Percentiles rank a stretch among this genome's conserved stretches.
These are phyloP conservation scores for Ageneiosus marmoratus DNA, from an alignment of 2,113 vertebrate species.

Conservation along the genomic window DNA sequence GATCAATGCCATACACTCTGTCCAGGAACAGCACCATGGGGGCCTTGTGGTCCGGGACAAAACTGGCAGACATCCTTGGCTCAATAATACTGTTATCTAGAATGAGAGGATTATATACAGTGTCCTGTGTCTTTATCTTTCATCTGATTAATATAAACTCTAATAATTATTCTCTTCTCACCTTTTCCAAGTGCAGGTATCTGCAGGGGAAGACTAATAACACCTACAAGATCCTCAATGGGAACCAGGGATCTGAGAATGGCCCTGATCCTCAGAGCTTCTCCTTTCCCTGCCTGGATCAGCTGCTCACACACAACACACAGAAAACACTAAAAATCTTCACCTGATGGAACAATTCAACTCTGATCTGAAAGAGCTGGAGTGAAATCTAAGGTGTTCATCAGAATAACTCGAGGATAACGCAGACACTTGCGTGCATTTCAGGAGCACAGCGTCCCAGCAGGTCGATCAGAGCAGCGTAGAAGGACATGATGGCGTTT, in stretches of 20 bases:
- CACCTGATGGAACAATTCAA: too few species aligned
- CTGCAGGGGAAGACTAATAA: constrained; percentile 89
- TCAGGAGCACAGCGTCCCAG: constrained; percentile 91
- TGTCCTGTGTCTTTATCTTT: not conserved
- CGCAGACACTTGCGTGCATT: constrained; percentile 82
- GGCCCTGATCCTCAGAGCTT: constrained; percentile 88
- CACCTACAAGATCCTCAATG: constrained; percentile 88
- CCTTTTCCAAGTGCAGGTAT: constrained; percentile 91
- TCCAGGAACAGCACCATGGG: constrained; percentile 95
- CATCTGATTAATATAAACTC: not conserved
- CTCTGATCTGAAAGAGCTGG: too few species aligned
- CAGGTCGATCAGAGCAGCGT: constrained; percentile 89
- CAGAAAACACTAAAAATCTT: not conserved
- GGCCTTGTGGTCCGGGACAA: constrained; percentile 92
- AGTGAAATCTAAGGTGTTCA: not conserved
- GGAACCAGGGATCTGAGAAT: constrained; percentile 91
- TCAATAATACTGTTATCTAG: constrained; percentile 86
- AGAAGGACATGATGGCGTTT: constrained; percentile 94
- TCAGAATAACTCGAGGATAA: too few species aligned
- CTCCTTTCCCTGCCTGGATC: constrained; percentile 90
- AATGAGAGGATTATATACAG: not conserved
- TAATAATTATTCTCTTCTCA: constrained; percentile 48
- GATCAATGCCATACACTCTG: constrained; percentile 92
- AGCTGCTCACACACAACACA: constrained; percentile 71
- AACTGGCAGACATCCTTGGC: constrained; percentile 94